phyloP scores from a whole-genome alignment of 2,113 vertebrate species.

The Stigmatopora argus region DNA sequence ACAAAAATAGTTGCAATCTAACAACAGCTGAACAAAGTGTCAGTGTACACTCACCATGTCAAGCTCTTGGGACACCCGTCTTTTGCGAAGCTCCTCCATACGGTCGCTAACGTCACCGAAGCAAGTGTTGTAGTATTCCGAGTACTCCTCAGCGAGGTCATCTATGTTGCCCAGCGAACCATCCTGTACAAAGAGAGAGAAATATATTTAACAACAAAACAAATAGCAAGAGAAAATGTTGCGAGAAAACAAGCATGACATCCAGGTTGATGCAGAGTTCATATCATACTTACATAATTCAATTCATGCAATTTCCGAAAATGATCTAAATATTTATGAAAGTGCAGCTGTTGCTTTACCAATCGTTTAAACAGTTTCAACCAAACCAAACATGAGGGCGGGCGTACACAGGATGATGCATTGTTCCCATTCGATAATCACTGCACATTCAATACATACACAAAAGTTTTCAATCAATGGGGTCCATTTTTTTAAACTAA shows the following conservation, averaged over 20 bases:
- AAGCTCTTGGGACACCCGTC: conserved; percentile 86
- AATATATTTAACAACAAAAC: conserved; percentile 3
- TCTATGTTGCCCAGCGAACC: conserved; percentile 97
- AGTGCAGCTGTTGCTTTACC: background rate
- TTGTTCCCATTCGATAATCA: background rate
- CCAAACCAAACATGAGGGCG: background rate
- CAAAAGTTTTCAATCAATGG: background rate
- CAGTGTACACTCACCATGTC: conserved; percentile 75
- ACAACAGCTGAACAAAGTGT: background rate
- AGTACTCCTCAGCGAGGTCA: conserved; percentile 93
- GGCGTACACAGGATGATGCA: background rate
- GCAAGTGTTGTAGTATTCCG: conserved; percentile 95
- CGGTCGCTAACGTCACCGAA: conserved; percentile 90
- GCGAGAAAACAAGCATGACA: background rate
- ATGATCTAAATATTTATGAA: background rate
- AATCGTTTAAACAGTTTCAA: background rate
- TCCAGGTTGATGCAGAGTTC: background rate
- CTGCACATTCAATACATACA: conserved; percentile 12
- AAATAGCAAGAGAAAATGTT: background rate
- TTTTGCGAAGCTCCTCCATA: conserved; percentile 93
- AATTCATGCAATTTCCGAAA: background rate
- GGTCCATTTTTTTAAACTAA: conserved; percentile 11
- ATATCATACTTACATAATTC: background rate
- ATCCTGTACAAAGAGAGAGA: conserved; percentile 71
- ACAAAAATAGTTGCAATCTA: background rate